These are phyloP conservation scores for Trididemnum clinides DNA, from an alignment of 23 tunicate species.

Conservation along the genomic window DNA sequence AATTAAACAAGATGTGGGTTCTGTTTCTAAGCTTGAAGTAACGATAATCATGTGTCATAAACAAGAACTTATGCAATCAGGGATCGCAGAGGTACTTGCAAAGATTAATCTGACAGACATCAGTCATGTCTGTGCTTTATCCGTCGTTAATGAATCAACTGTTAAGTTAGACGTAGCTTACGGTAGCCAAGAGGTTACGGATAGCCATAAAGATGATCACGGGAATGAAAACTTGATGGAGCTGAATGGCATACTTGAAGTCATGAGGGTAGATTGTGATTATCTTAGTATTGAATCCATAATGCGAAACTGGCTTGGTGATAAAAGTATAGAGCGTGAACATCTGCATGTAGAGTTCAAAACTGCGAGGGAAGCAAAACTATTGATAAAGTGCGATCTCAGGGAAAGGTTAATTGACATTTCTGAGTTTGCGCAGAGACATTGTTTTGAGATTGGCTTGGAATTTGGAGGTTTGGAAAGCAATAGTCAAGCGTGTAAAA, in stretches of 20 bases:
- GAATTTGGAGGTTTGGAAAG: not conserved
- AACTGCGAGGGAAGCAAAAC: not conserved
- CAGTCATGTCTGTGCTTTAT: constrained; percentile 34
- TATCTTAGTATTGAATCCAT: constrained; percentile 34
- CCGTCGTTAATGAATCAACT: not conserved
- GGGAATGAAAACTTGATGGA: not conserved
- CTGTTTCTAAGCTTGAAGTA: constrained; percentile 44
- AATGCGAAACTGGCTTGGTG: constrained; percentile 66
- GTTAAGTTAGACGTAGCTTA: not conserved
- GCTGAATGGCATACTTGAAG: constrained; percentile 49
- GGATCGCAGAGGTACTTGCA: constrained; percentile 1
- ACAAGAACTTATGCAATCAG: not conserved
- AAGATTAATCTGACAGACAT: constrained; percentile 47
- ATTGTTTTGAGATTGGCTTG: constrained; percentile 12
- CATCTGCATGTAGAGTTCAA: constrained; percentile 59
- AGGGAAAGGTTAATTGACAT: constrained; percentile 54
- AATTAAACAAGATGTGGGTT: constrained; percentile 46
- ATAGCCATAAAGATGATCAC: not conserved
- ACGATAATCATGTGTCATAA: constrained; percentile 52
- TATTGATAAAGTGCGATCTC: constrained; percentile 70
- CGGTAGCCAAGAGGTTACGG: not conserved
- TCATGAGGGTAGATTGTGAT: constrained; percentile 44
- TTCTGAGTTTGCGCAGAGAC: constrained; percentile 50
- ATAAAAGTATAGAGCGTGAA: constrained; percentile 66
- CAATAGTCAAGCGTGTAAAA: not conserved